Percentiles rank a stretch among this genome's conserved stretches.
phyloP scores from a whole-genome alignment of 2,888 invertebrate species.

The Odontocolon sp. region DNA sequence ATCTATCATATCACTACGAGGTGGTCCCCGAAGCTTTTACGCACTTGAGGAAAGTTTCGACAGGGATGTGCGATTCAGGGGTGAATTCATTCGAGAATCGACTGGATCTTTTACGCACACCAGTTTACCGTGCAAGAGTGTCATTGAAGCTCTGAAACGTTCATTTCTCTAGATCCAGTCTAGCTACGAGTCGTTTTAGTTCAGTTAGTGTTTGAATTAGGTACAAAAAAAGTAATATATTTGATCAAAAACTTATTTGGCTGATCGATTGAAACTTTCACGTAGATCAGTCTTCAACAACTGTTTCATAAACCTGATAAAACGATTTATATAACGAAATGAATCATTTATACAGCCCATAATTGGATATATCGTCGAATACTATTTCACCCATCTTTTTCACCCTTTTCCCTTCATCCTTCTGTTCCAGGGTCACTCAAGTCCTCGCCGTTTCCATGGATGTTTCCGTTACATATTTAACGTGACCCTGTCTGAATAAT shows the following conservation, averaged over 20 bases:
- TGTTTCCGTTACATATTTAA: constrained; percentile 71
- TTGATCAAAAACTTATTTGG: too few relatives aligned
- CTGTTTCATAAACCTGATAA: too few relatives aligned
- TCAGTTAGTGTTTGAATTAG: too few relatives aligned
- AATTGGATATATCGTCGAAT: not conserved
- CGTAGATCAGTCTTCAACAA: too few relatives aligned
- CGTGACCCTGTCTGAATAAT: constrained; percentile 77
- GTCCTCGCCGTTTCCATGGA: constrained; percentile 13
- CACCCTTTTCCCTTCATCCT: not conserved
- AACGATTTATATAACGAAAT: too few relatives aligned
- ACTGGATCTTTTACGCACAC: constrained; percentile 30
- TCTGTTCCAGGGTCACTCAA: not conserved
- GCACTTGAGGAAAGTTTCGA: constrained; percentile 47
- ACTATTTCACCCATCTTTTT: not conserved
- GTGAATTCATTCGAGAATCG: constrained; percentile 60
- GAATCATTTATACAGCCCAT: too few relatives aligned
- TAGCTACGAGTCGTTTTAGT: too few relatives aligned
- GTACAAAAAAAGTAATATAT: too few relatives aligned
- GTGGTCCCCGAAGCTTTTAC: constrained; percentile 44
- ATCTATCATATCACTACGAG: not conserved
- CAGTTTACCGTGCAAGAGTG: not conserved
- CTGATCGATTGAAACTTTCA: too few relatives aligned
- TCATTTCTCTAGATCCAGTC: too few relatives aligned
- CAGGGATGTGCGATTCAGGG: constrained; percentile 59
- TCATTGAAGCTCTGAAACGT: not conserved